Conservation (phyloP, 2,113 vertebrate genomes). For the Podarcis muralis region DNA sequence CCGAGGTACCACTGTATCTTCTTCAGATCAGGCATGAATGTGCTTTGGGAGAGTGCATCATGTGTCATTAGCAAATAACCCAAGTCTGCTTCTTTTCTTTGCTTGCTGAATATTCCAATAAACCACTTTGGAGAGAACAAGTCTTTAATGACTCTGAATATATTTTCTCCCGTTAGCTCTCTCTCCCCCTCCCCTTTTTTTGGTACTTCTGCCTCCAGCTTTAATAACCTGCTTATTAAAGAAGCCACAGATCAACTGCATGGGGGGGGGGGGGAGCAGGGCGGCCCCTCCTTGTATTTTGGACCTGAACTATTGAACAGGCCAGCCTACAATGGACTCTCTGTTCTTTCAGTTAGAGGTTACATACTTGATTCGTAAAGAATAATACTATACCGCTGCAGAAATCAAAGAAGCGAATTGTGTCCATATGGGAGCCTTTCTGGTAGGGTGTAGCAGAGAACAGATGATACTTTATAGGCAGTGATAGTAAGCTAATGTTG, state of each 20-base stretch:
- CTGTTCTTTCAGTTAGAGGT: constrained; percentile 53
- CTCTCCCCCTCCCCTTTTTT: background rate
- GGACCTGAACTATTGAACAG: constrained; percentile 18
- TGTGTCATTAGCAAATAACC: background rate
- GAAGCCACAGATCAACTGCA: constrained; percentile 26
- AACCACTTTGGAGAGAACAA: constrained; percentile 7
- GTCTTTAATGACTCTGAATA: constrained; percentile 17
- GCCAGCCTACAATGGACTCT: constrained; percentile 37
- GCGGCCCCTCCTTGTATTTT: constrained; percentile 30
- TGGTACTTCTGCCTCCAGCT: constrained; percentile 37
- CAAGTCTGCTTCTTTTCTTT: background rate
- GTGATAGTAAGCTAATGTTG: background rate
- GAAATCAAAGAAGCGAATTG: constrained; percentile 54
- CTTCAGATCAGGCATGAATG: background rate
- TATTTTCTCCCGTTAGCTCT: constrained; percentile 14
- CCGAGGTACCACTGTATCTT: background rate
- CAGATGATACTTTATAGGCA: constrained; percentile 10
- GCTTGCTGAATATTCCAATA: background rate
- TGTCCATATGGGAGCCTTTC: constrained; percentile 32
- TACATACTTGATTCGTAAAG: constrained; percentile 59
- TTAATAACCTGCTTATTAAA: constrained; percentile 24
- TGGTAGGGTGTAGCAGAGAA: constrained; percentile 37
- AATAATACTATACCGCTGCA: constrained; percentile 49
- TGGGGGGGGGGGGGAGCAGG: constrained; percentile 9
- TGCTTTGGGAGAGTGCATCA: background rate